Conservation (phyloP, 2,888 invertebrate genomes). For the Monoplex corrugatus region DNA sequence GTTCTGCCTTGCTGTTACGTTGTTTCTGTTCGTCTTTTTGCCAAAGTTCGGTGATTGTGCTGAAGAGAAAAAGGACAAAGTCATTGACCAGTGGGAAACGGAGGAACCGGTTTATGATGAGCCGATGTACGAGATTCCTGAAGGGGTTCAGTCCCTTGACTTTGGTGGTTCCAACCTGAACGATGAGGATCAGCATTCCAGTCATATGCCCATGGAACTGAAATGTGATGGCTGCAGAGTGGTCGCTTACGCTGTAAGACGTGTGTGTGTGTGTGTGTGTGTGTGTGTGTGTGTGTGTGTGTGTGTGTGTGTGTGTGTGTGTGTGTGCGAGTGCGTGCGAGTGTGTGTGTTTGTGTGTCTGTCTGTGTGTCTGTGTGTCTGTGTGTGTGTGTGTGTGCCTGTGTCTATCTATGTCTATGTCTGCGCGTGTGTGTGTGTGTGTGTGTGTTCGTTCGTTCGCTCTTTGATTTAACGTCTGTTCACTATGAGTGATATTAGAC, state of each 20-base stretch:
- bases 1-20: no score
- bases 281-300: no score
- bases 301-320: not conserved
- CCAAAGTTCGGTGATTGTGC: not conserved
- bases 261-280: not conserved
- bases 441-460: not conserved
- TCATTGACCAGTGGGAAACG: slow-evolving; percentile 33
- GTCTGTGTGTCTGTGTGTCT: not conserved
- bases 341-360: not conserved
- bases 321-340: not conserved
- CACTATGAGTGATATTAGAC: no score
- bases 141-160: slow-evolving; percentile 8
- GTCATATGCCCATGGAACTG: slow-evolving; percentile 76
- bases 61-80: not conserved
- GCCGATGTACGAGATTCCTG: not conserved
- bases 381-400: not conserved
- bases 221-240: slow-evolving; percentile 80
- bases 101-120: not conserved
- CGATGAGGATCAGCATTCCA: slow-evolving; percentile 79
- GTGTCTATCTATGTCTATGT: not conserved
- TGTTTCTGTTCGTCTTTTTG: no score
- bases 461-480: no score
- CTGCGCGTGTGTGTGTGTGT: slow-evolving; percentile 11
- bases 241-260: slow-evolving; percentile 76
- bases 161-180: slow-evolving; percentile 73